These are phyloP conservation scores for Drosophila heteroneura DNA, from an alignment of 2,888 invertebrate species.

Conservation along the genomic window DNA sequence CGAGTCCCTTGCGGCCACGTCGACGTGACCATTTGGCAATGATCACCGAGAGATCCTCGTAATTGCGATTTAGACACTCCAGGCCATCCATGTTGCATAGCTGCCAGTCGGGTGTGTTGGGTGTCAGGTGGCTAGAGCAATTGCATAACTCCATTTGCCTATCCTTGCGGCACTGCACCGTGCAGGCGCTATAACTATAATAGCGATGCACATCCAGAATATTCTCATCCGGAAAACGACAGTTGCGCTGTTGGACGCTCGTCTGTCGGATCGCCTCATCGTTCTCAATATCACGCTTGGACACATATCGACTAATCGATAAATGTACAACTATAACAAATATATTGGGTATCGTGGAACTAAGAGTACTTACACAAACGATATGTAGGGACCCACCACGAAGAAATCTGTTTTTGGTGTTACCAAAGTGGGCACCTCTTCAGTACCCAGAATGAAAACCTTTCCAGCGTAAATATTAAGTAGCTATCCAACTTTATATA, in stretches of 20 bases:
- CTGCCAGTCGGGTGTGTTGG: slow-evolving; percentile 86
- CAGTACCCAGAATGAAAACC: slow-evolving; percentile 88
- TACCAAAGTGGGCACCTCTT: slow-evolving; percentile 90
- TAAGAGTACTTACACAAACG: slow-evolving; percentile 68
- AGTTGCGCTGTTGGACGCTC: slow-evolving; percentile 88
- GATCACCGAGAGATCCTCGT: slow-evolving; percentile 88
- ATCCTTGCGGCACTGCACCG: slow-evolving; percentile 89
- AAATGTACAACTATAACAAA: background rate
- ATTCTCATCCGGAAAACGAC: slow-evolving; percentile 90
- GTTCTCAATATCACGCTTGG: slow-evolving; percentile 89
- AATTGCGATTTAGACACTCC: slow-evolving; percentile 88
- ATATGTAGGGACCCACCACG: slow-evolving; percentile 87
- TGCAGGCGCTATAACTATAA: slow-evolving; percentile 91
- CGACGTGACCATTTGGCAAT: slow-evolving; percentile 88
- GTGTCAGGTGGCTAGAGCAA: slow-evolving; percentile 90
- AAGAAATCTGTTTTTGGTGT: slow-evolving; percentile 88
- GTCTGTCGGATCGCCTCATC: slow-evolving; percentile 88
- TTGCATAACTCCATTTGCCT: slow-evolving; percentile 88
- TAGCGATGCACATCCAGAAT: slow-evolving; percentile 87
- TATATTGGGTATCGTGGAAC: background rate
- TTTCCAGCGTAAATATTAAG: slow-evolving; percentile 59
- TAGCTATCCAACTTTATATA: background rate
- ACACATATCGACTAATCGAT: slow-evolving; percentile 86
- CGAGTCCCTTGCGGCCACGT: slow-evolving; percentile 87
- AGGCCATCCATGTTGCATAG: slow-evolving; percentile 89